phyloP scores from a whole-genome alignment of 2,888 invertebrate genomes.

The Therioaphis trifolii region DNA sequence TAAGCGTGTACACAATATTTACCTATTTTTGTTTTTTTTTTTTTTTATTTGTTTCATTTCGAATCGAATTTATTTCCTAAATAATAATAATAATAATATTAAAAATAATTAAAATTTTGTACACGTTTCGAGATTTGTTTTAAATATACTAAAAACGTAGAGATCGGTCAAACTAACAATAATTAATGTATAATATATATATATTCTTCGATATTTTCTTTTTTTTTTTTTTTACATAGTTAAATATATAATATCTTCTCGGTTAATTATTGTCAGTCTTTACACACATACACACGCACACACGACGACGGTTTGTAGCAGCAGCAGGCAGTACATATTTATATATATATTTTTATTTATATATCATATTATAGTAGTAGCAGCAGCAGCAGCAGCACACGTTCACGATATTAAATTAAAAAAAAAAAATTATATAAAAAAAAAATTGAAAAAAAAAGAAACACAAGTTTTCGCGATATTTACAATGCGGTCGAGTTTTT shows the following conservation, averaged over 20 bases:
- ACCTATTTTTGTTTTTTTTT: not conserved
- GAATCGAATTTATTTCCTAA: conserved; percentile 39
- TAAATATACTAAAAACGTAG: conserved; percentile 57
- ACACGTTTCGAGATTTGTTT: conserved; percentile 62
- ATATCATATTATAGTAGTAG: conserved; percentile 1
- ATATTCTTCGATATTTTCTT: conserved; percentile 10
- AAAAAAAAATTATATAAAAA: too few relatives aligned
- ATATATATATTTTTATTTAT: not conserved
- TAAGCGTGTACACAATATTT: not conserved
- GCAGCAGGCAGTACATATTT: conserved; percentile 11
- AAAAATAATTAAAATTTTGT: conserved; percentile 50
- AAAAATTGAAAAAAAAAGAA: conserved; percentile 11
- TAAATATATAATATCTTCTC: conserved; percentile 35
- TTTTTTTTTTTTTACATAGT: not conserved
- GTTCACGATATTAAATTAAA: not conserved
- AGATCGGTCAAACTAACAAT: conserved; percentile 63
- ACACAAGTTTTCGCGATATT: conserved; percentile 40
- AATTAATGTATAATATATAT: conserved; percentile 40
- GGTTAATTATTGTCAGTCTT: conserved; percentile 61
- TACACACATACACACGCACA: conserved; percentile 51
- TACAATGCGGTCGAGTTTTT: not conserved
- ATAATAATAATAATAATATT: conserved; percentile 40
- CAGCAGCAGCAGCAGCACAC: conserved; percentile 15
- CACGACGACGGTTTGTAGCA: conserved; percentile 18
- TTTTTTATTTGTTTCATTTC: conserved; percentile 31